Evolutionary conservation across 2,113 vertebrate genomes (phyloP).

Genomic region (Microcebus tavaratra): DNA sequence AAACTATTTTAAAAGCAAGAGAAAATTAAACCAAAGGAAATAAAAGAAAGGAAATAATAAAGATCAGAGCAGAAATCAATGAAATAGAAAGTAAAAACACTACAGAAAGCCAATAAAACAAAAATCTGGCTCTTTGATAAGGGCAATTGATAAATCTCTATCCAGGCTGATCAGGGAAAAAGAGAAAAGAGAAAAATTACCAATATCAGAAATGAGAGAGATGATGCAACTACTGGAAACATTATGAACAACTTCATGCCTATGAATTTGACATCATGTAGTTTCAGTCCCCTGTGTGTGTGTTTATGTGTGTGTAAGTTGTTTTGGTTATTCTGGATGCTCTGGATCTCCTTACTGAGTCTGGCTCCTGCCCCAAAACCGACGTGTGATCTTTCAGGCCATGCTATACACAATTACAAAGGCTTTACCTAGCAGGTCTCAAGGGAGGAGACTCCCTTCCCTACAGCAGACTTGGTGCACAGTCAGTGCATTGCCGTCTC

Average conservation of each 20-base stretch:
- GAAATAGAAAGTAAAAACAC: conserved; percentile 7
- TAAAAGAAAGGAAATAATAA: not conserved
- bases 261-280: not conserved
- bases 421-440: not conserved
- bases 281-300: not conserved
- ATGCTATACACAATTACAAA: not conserved
- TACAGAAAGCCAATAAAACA: not conserved
- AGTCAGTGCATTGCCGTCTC: not conserved
- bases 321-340: not conserved
- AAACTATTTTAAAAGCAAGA: not conserved
- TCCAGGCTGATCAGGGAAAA: not conserved
- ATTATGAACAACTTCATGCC: not conserved
- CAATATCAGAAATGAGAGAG: not conserved
- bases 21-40: not conserved
- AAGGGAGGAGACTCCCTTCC: not conserved
- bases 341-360: not conserved
- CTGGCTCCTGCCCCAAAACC: not conserved
- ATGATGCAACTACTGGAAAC: not conserved
- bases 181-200: not conserved
- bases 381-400: not conserved
- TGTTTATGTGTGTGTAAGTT: not conserved
- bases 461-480: not conserved
- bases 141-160: not conserved
- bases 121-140: not conserved
- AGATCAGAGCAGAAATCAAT: not conserved